Base-by-base conservation (phyloP, 2,888 invertebrate species). In the Dynastes maya region DNA sequence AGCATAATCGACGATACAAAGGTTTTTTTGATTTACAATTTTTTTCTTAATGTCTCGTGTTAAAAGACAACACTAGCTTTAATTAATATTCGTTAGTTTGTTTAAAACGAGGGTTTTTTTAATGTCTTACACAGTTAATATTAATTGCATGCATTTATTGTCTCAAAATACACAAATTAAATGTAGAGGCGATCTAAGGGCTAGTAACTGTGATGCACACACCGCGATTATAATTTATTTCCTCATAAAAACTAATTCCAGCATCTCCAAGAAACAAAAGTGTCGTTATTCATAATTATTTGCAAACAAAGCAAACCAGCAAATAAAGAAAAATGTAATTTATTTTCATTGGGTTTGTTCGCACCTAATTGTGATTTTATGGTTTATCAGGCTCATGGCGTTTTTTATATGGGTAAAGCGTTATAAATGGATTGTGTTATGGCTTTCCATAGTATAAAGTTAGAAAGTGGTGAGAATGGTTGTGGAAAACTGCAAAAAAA, bases 341-440 rank as follows among this genome's bases (percentile, higher is more conserved):
- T 72, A 53, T 58, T 58, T 72, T 55, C 58, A 22, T 61, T 72
- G 72, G 72, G 72, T 72, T 72, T 72, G 72, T 72, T 58, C 72
- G 82, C 83, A 83, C 81, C 82, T 84, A 83, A 84, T 88, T 88
- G 86, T 86, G 87, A 87, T 88, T 89, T 88, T 88, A 88, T 89
- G 88, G 86, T 89, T 88, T 88, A 88, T 89, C 89, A 88, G 88
- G 89, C 88, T 88, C 88, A 88, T 88, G 88, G 89, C 88, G 85
- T 86, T 87, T 84, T 87, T 88, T 88, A 86, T 86, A 88, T 89
- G 89, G 88, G 88, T 88, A 87, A 86, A 85, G 86, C 86, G 84
- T 85, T 86, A 83, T 87, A 86, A 84, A 86, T 87, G 87, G 87
- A 87, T 85, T 85, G 86, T 87, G 84, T 87, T 86, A 86, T 87